These are phyloP conservation scores for Prinia subflava DNA, from an alignment of 2,113 vertebrate species.

Conservation along the genomic window DNA sequence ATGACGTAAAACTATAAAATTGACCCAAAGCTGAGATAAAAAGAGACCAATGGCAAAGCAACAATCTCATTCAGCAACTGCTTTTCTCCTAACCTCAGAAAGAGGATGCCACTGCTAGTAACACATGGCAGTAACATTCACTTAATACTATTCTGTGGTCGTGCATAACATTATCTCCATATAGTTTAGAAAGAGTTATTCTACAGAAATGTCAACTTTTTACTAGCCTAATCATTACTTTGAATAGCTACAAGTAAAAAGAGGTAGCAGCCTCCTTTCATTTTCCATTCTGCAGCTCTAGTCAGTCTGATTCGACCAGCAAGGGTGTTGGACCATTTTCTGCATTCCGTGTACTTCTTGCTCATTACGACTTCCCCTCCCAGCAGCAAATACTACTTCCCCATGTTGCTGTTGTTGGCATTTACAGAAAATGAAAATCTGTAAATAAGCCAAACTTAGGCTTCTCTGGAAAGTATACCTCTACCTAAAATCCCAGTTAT, in stretches of 20 bases:
- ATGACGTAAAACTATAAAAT: neutral
- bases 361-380: neutral
- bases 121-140: neutral
- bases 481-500: neutral
- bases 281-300: slow-evolving; percentile 16
- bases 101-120: neutral
- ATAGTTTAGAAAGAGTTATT: neutral
- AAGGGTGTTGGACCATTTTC: neutral
- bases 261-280: neutral
- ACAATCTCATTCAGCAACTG: neutral
- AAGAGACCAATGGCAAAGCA: neutral
- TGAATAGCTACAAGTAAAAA: neutral
- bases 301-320: neutral
- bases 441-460: neutral
- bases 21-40: neutral
- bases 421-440: neutral
- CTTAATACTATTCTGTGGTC: neutral
- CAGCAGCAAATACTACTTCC: neutral
- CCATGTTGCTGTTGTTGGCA: neutral
- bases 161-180: neutral
- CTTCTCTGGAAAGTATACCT: neutral
- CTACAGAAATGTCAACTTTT: neutral
- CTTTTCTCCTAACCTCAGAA: neutral
- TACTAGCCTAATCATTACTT: neutral
- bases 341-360: neutral